Base-by-base conservation (phyloP, 2,888 invertebrate genomes). In the Gastrophysa polygoni region DNA sequence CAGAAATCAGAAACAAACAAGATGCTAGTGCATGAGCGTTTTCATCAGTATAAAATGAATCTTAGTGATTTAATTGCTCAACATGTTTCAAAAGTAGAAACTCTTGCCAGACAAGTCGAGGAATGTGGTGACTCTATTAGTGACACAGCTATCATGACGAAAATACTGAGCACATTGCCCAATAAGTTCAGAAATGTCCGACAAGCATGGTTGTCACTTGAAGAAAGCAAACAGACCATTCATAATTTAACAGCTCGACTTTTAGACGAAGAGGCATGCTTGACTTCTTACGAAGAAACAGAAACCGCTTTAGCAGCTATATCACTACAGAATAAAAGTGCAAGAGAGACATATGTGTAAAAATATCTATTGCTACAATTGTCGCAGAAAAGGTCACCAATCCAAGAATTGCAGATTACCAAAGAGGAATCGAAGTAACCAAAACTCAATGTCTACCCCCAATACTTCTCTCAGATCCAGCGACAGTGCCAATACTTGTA, bases 71-170 rank as follows among this genome's bases (percentile, higher is more conserved):
- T 64, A 2, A 64, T 73, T 0, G 68, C 69, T 0, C 68, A 73
- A 34, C 71, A 73, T 44, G 60, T 73, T 5, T 32, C 1, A 67
- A 68, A 57, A 74, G 63, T 76, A 0, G 71, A 70, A 57, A 75
- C 72, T 50, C 51, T 75, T 57, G 73, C 72, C 7, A 47, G 48
- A 47, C 49, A 65, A 55, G 52, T 70, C n/a, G 32, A 54, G 28
- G 68, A 69, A 16, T 34, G 56, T 10, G 68, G 67, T 18, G 69
- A 71, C 6, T 29, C 46, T 14, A 50, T 68, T 10, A 68, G 67
- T 59, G 63, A 68, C 43, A 43, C 62, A 16, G 66, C 64, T 6
- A 51, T 68, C 43, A 66, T 71, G 52, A 70, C 65, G 11, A 72
- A 70, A 54, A 71, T 72, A 47, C 43, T 71, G 21, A 59, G 56